Evolutionary conservation across 2,113 vertebrate genomes (phyloP), one percentile per base, ranked within the genome.

Genomic region (Bettongia penicillata): DNA sequence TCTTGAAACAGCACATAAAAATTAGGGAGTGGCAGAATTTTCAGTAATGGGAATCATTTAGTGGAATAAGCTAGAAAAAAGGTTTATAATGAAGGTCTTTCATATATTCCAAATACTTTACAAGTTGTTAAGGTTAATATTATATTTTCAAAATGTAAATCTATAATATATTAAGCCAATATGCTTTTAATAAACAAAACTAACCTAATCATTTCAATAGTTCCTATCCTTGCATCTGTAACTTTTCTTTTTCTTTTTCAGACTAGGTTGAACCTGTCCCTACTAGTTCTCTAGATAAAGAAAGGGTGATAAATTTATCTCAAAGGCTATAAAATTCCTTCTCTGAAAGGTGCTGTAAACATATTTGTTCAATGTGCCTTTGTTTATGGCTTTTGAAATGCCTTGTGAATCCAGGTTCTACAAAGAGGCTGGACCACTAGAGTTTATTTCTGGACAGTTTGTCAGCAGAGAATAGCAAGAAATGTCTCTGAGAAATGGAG

Each of bases 31-130:
- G 2, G 1, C 16, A 52, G 25, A 0, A 92, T 0, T 25, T 91
- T 93, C 22, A 92, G 52, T 91, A 61, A 10, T 48, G 1, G 91
- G 95, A 94, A 94, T 53, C 9, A 16, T 51, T 96, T 94, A 8
- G 16, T 57, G 43, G 49, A 90, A 1, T 53, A 77, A 93, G 68
- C n/a, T 84, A 23, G 23, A 91, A 31, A 68, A 91, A 91, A 96
- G 8, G 23, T 0, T 9, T 84, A 43, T 93, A 14, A 94, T 93
- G 68, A 92, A 53, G 91, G n/a, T n/a, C n/a, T n/a, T n/a, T n/a
- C n/a, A 51, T 50, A 25, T 90, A 49, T 28, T 49, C 28, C 28
- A 90, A 90, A 28, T 90, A 19, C 37, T 94, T 91, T 53, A 77
- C 12, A 37, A 31, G 94, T 96, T 49, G 0, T 51, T 94, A 28